Conservation (phyloP, 2,113 vertebrate species). For the Macaca nemestrina region DNA sequence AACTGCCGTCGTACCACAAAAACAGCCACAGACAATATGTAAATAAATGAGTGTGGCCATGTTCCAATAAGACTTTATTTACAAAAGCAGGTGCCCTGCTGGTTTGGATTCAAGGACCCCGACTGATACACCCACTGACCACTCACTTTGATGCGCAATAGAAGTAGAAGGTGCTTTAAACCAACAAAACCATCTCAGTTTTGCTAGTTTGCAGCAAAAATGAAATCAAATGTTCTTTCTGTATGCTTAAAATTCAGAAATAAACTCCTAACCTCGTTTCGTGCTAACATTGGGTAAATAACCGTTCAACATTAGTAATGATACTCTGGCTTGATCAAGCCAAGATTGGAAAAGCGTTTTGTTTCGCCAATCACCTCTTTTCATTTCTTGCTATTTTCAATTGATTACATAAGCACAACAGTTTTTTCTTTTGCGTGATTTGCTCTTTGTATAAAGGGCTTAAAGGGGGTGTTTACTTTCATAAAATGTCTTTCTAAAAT, state of each 20-base stretch:
- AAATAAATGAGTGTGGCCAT: not conserved
- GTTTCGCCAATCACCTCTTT: not conserved
- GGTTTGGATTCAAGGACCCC: not conserved
- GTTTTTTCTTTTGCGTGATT: not conserved
- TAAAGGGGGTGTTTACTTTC: not conserved
- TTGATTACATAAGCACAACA: not conserved
- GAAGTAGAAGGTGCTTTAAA: not conserved
- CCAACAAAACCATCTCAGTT: not conserved
- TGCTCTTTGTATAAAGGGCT: not conserved
- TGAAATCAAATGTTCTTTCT: not conserved
- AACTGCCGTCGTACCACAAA: not conserved
- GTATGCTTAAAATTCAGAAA: not conserved
- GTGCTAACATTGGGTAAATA: not conserved
- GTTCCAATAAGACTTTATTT: not conserved
- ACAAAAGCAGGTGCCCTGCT: not conserved
- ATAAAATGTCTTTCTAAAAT: not conserved
- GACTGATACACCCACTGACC: not conserved
- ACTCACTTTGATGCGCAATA: not conserved
- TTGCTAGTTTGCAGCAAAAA: not conserved
- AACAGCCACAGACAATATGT: not conserved
- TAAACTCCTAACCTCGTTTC: not conserved
- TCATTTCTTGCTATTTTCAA: not conserved
- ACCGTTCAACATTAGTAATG: not conserved
- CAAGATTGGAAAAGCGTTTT: not conserved
- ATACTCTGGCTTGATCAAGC: not conserved